A percentile compares a stretch with the other conserved stretches of the same genome.
phyloP scores from a whole-genome alignment of 2,113 vertebrate genomes.

The Oryzias woworae region DNA sequence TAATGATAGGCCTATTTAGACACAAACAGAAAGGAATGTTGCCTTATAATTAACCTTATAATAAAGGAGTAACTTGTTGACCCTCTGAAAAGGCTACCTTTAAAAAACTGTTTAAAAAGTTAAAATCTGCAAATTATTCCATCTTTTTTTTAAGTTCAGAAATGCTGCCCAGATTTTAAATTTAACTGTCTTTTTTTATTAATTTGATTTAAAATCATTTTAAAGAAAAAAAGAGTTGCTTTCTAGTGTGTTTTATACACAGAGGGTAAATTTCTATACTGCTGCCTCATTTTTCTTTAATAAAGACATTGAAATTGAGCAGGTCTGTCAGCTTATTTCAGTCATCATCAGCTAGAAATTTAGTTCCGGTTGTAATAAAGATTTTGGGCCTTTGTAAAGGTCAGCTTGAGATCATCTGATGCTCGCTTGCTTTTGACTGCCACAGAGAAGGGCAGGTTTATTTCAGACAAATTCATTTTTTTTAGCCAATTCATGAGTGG shows the following conservation, averaged over 20 bases:
- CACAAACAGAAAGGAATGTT: slow-evolving; percentile 66
- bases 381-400: slow-evolving; percentile 23
- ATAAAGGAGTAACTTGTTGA: slow-evolving; percentile 31
- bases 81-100: slow-evolving; percentile 20
- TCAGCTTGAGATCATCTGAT: slow-evolving; percentile 28
- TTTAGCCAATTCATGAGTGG: slow-evolving; percentile 25
- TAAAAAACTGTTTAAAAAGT: slow-evolving; percentile 18
- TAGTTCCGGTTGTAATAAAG: slow-evolving; percentile 1
- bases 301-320: slow-evolving; percentile 14
- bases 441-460: slow-evolving; percentile 34
- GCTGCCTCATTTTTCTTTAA: slow-evolving; percentile 22
- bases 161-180: slow-evolving; percentile 12
- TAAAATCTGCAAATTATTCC: slow-evolving; percentile 32
- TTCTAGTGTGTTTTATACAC: too few relatives aligned
- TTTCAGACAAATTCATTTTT: slow-evolving; percentile 63
- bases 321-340: slow-evolving; percentile 6
- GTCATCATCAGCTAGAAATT: slow-evolving; percentile 12
- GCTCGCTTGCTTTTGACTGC: slow-evolving; percentile 28
- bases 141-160: slow-evolving; percentile 21
- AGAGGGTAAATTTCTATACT: too few relatives aligned
- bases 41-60: slow-evolving; percentile 34
- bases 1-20: slow-evolving; percentile 61
- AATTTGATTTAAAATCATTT: too few relatives aligned
- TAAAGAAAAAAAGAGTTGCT: too few relatives aligned
- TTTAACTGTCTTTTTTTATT: not conserved